Evolutionary conservation across 2,797 vertebrate species (phyloP), one percentile per base, ranked within the genome.

Genomic region (Arnoldichthys spilopterus): DNA sequence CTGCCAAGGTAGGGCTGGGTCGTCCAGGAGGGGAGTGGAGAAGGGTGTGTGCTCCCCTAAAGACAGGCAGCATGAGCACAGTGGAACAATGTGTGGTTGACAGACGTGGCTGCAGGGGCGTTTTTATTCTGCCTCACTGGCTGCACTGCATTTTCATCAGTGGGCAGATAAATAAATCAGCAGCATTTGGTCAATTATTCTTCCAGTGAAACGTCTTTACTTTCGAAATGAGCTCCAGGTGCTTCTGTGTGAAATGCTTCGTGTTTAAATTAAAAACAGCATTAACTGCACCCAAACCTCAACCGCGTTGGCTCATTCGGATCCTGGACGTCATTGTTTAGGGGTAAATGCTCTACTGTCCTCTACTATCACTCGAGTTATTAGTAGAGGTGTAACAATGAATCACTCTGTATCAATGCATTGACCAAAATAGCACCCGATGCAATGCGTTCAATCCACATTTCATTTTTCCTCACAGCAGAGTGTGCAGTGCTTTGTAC

Each of bases 121-220:
- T 16, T 58, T 28, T 32, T 18, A 61, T 61, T 61, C 28, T 6
- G 28, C 58, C 58, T 61, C 58, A 9, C 32, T 63, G 61, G 16
- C 61, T 34, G 18, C 61, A 20, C 6, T 34, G 30, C 32, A 18
- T 16, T 34, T 34, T 37, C 1, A 63, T 63, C 9, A 2, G 49
- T 58, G 30, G 11, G 54, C 34, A 51, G 56, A 53, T 37, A 40
- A 58, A 68, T 59, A n/a, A 58, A 61, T 7, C 32, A 34, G 40
- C 34, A 63, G 3, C 20, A 61, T 45, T 53, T 45, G 40, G 54
- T 61, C 20, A 13, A 47, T 67, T 67, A 56, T 54, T 20, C 20
- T 67, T 67, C 24, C 28, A 16, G 43, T 68, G 67, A 59, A 69
- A 22, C 37, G 18, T 45, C 8, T 68, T 45, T 58, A 7, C 75